Percentiles rank a stretch among this genome's conserved stretches.
Evolutionary conservation across 2,113 vertebrate species (phyloP).

Genomic region (Pachypanchax playfairii): DNA sequence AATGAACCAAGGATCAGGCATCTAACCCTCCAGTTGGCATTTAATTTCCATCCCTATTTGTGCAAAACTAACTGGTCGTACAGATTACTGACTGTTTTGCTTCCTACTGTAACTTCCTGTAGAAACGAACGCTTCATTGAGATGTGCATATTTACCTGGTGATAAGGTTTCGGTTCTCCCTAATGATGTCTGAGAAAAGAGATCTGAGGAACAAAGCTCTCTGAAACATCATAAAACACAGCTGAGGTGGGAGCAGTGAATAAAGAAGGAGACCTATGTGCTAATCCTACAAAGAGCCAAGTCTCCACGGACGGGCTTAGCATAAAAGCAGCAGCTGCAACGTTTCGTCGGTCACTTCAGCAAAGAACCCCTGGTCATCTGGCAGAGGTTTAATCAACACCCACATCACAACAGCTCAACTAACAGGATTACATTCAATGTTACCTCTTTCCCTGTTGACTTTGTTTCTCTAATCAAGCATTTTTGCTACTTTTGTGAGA

Average conservation of each 20-base stretch:
- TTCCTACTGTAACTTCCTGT: no score
- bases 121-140: no score
- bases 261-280: slow-evolving; percentile 56
- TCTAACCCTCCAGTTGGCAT: background rate
- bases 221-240: slow-evolving; percentile 48
- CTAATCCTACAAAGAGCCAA: slow-evolving; percentile 66
- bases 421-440: slow-evolving; percentile 64
- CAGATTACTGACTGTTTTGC: background rate
- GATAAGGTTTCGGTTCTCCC: slow-evolving; percentile 23
- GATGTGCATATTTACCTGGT: background rate
- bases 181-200: slow-evolving; percentile 27
- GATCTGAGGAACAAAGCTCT: slow-evolving; percentile 38
- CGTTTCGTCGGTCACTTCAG: slow-evolving; percentile 50
- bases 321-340: slow-evolving; percentile 76
- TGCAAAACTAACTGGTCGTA: background rate
- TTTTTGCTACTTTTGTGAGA: slow-evolving; percentile 16
- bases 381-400: slow-evolving; percentile 75
- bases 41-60: background rate
- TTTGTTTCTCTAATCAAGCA: background rate
- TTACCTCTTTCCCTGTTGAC: slow-evolving; percentile 33
- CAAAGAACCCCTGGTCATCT: slow-evolving; percentile 69
- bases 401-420: slow-evolving; percentile 72
- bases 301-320: slow-evolving; percentile 71
- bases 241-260: slow-evolving; percentile 64
- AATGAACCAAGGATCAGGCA: background rate